Evolutionary conservation across 2,888 invertebrate genomes (phyloP), one percentile per base, ranked within the genome.

Genomic region (Thysanoteuthis rhombus): DNA sequence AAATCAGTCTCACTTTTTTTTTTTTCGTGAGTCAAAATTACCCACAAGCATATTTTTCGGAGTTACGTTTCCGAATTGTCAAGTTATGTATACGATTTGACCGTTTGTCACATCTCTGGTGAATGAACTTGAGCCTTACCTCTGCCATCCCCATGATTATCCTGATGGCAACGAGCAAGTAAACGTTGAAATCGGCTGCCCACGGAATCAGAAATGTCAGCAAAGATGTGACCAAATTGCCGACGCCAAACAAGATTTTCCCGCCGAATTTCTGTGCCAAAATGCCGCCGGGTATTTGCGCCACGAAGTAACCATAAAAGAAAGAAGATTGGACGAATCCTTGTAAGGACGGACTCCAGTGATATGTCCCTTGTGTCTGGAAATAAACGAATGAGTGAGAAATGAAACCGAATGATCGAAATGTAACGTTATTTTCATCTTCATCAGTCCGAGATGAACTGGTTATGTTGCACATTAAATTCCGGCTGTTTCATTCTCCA

Each of bases 81-180:
- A 52, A 25, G 2, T 25, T 52, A n/a, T n/a, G n/a, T n/a, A n/a
- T n/a, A n/a, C n/a, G n/a, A n/a, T n/a, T n/a, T n/a, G 25, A 0
- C 52, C 25, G 52, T 5, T 25, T 6, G 22, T 52, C 6, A 52
- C 6, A 52, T 22, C 25, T 52, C 28, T 6, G 52, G 25, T 52
- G 25, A 52, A 52, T 52, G 0, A 52, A 6, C 25, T 52, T 5
- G 5, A 39, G 25, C n/a, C 93, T 47, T 89, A 98, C 98, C 97
- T 98, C 98, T 93, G 98, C 98, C 10, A 98, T 97, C 91, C 98
- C 98, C 97, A 98, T 98, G 19, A 98, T 96, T 0, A 98, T 98
- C 94, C 98, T 97, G 28, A 75, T 75, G n/a, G 75, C 75, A 75
- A 98, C 98, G 45, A 99, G 97, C 47, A 98, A 98, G 0, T 97